Evolutionary conservation across 2,888 invertebrate species (phyloP), one percentile per base, ranked within the genome.

Genomic region (Rhabditophanes sp.): DNA sequence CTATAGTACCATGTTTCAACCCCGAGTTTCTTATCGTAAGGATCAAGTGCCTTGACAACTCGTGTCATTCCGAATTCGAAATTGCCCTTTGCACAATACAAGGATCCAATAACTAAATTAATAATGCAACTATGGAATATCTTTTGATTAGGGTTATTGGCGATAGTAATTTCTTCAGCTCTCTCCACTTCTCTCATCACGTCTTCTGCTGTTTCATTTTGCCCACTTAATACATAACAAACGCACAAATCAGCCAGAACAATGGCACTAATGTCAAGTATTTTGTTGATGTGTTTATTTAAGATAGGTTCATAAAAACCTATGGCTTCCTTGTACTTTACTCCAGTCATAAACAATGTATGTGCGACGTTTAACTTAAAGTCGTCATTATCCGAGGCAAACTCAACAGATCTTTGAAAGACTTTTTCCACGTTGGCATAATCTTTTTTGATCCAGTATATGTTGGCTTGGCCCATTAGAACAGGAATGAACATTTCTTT

Each of bases 351-450:
- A 66, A 93, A 96, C 3, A 96, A 72, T 1, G 93, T 90, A 65
- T 99, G 96, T 0, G 93, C 96, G 0, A 93, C 90, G 65, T 99
- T 96, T 14, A 96, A 71, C 46, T 87, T 79, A 93, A 93, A 99
- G 1, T 79, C 77, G 53, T 93, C 87, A 55, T 88, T 84, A 62
- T 90, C 90, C 50, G 84, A 84, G 64, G 93, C 93, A 67, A 93
- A 93, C 66, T 99, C 96, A 0, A 84, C 85, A 38, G 87, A 87
- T 66, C 88, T 33, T 11, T 45, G 42, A 25, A 61, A 62, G 18
- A 60, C 34, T 31, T 43, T 44, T 39, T 60, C 60, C 2, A 96
- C 90, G 64, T 88, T 84, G 2, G 77, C 74, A 60, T 90, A 96
- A 65, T 93, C 85, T 64, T 84, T 84, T 66, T 81, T 75, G 12